Conservation (phyloP, 2,888 invertebrate genomes). For the Girardia tigrina region DNA sequence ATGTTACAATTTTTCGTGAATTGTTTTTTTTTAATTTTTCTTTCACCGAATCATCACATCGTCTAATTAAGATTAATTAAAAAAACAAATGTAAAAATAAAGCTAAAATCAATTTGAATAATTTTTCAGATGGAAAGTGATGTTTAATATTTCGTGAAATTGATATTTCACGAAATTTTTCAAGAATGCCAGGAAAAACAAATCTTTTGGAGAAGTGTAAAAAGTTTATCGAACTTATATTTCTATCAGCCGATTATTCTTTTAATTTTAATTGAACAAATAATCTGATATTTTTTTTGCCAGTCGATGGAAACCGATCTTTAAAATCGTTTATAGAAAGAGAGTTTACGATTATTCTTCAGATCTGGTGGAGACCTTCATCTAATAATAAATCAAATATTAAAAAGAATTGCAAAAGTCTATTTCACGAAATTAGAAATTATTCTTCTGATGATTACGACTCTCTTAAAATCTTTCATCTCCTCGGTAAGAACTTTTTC, state of each 20-base stretch:
- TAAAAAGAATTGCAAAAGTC: neutral
- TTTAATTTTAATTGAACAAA: too few species aligned
- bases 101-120: conserved; percentile 40
- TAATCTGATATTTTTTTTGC: too few species aligned
- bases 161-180: conserved; percentile 45
- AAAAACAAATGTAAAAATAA: conserved; percentile 38
- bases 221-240: conserved; percentile 28
- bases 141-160: conserved; percentile 45
- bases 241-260: conserved; percentile 11
- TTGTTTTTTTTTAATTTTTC: too few species aligned
- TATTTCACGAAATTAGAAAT: too few species aligned
- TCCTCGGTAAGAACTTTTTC: too few species aligned
- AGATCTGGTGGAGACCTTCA: conserved; percentile 32
- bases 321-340: neutral
- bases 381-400: conserved; percentile 3
- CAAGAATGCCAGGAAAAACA: conserved; percentile 31
- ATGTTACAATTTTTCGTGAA: too few species aligned
- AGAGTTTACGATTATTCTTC: conserved; percentile 30
- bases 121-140: conserved; percentile 47
- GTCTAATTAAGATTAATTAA: conserved; percentile 41
- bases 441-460: too few species aligned
- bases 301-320: neutral
- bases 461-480: too few species aligned
- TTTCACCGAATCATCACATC: too few species aligned
- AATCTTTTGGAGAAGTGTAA: conserved; percentile 33